These are phyloP conservation scores for Microctenopoma lineatum DNA, from an alignment of 2,797 vertebrate genomes.

Conservation along the genomic window DNA sequence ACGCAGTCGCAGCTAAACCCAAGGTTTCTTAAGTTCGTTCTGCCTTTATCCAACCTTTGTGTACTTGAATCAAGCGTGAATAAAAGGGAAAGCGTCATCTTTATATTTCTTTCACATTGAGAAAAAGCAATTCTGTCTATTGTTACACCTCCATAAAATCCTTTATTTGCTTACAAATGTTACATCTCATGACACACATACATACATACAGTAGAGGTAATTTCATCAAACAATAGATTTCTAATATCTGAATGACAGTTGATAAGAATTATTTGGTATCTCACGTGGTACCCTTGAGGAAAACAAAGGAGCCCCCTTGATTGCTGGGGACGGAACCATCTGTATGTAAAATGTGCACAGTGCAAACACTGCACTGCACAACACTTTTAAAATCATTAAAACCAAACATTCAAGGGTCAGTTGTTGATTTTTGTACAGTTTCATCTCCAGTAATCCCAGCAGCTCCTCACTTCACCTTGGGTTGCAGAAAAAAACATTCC, in stretches of 20 bases:
- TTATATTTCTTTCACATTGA: constrained; percentile 1
- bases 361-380: constrained; percentile 3
- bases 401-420: not conserved
- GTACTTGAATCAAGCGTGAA: constrained; percentile 19
- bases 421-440: constrained; percentile 14
- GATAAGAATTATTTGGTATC: constrained; percentile 37
- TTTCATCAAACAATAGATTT: constrained; percentile 60
- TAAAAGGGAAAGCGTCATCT: constrained; percentile 5
- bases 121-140: constrained; percentile 18
- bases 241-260: constrained; percentile 59
- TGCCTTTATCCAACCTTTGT: constrained; percentile 44
- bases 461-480: constrained; percentile 41
- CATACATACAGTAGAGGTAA: constrained; percentile 63
- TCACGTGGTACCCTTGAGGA: constrained; percentile 26
- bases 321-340: constrained; percentile 33
- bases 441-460: constrained; percentile 35
- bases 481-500: constrained; percentile 52
- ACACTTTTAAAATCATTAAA: constrained; percentile 1
- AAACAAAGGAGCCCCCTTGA: constrained; percentile 17
- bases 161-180: constrained; percentile 80
- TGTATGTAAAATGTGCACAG: constrained; percentile 6
- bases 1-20: constrained; percentile 48
- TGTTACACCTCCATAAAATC: constrained; percentile 59
- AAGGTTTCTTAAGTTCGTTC: constrained; percentile 52
- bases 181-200: constrained; percentile 67